Evolutionary conservation across 1,140 invertebrate species (phyloP), one percentile per base, ranked within the genome.

Genomic region (Venustaconcha ellipsiformis): DNA sequence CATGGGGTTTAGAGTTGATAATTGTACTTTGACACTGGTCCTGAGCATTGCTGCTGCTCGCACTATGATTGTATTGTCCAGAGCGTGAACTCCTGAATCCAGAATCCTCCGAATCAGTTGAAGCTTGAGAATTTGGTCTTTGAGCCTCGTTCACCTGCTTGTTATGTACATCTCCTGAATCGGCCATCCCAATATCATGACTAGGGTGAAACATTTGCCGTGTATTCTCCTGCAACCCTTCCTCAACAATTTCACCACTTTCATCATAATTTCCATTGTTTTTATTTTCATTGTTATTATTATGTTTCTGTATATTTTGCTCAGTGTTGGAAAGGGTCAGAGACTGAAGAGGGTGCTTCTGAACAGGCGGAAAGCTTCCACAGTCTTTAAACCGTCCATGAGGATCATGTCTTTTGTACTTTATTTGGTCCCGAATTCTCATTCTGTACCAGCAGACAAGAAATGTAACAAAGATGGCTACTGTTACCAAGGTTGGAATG

Each of bases 401-500:
- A n/a, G 84, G 84, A 63, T 84, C 84, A 66, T 84, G 81, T 55
- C 78, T 79, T 60, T 84, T 84, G 74, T 82, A 81, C 23, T 80
- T 73, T 12, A 86, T 78, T 57, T 83, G 75, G 57, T 77, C 72
- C 14, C 84, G 78, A 14, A 82, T 67, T 64, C 79, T 80, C 71
- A 78, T 78, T 59, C 84, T 77, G 72, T 88, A 82, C 80, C 85
- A 83, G 70, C 87, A 88, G 78, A 88, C 69, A 72, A 89, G 82
- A 81, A 88, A 87, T 66, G 85, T 65, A 67, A 87, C 78, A 79
- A 88, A 85, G 26, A 85, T 64, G 30, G 76, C 64, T 83, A 90
- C 81, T 83, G 92, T 74, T 92, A 92, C 84, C 86, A 92, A 82
- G 80, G 88, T 78, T 89, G 91, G 70, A 83, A 92, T 18, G 89